Evolutionary conservation across 2,888 invertebrate species (phyloP).

Genomic region (Colletes collaris): DNA sequence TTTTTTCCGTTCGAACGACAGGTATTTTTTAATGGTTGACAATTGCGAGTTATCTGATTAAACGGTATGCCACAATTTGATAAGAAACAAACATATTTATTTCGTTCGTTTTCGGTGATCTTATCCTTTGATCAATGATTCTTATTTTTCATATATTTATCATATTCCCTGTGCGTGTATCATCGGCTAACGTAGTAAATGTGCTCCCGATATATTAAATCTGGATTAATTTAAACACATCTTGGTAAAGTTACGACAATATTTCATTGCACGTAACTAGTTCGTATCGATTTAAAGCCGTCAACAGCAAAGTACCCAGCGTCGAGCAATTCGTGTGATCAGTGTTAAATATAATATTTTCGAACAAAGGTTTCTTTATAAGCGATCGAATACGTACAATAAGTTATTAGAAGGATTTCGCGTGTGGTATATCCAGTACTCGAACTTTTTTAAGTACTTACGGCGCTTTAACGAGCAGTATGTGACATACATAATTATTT

Average conservation of each 20-base stretch:
- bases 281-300: constrained; percentile 33
- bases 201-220: constrained; percentile 19
- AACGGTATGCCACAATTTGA: background rate
- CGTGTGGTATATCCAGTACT: background rate
- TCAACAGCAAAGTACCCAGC: constrained; percentile 4
- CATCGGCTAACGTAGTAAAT: background rate
- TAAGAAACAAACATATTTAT: background rate
- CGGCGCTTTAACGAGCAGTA: background rate
- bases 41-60: background rate
- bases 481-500: background rate
- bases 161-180: background rate
- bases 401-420: background rate
- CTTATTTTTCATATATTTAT: background rate
- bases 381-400: background rate
- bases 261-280: constrained; percentile 6
- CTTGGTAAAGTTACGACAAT: background rate
- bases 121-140: background rate
- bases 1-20: background rate
- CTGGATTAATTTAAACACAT: constrained; percentile 24
- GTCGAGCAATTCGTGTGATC: background rate
- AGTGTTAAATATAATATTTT: background rate
- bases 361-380: background rate
- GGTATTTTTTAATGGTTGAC: background rate
- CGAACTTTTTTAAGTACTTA: background rate
- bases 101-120: background rate